Conservation (phyloP, 2,888 invertebrate genomes). For the Lepidochrysops patricia region DNA sequence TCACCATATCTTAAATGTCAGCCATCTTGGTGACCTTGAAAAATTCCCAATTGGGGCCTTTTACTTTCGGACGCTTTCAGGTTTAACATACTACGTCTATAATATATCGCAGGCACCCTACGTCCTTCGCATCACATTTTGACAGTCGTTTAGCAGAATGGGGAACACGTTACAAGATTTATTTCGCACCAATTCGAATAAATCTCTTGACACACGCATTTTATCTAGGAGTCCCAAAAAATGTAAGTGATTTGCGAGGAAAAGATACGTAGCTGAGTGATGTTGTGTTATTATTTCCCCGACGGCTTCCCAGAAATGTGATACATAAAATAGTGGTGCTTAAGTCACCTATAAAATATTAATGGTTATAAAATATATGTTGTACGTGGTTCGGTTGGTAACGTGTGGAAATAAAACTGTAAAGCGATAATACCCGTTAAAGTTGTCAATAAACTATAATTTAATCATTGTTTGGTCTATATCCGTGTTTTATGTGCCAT, state of each 20-base stretch:
- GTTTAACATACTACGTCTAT: too few relatives aligned
- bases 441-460: too few relatives aligned
- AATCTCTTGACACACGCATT: not conserved
- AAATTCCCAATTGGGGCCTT: too few relatives aligned
- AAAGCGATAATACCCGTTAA: too few relatives aligned
- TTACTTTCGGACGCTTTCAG: too few relatives aligned
- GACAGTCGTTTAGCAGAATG: not conserved
- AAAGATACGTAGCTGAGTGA: not conserved
- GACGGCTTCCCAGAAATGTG: not conserved
- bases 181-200: not conserved
- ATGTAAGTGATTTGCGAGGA: not conserved
- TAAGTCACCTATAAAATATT: not conserved
- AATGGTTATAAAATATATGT: too few relatives aligned
- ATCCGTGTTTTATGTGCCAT: too few relatives aligned
- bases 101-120: not conserved
- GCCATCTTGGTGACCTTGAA: too few relatives aligned
- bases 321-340: not conserved
- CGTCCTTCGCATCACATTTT: not conserved
- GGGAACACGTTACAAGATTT: not conserved
- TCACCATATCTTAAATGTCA: too few relatives aligned
- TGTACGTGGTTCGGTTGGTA: too few relatives aligned
- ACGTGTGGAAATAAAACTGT: too few relatives aligned
- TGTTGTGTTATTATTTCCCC: not conserved
- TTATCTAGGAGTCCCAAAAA: not conserved
- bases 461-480: too few relatives aligned